Evolutionary conservation across 2,797 vertebrate species (phyloP), one percentile per base, ranked within the genome.

Genomic region (Lepilemur septentrionalis): DNA sequence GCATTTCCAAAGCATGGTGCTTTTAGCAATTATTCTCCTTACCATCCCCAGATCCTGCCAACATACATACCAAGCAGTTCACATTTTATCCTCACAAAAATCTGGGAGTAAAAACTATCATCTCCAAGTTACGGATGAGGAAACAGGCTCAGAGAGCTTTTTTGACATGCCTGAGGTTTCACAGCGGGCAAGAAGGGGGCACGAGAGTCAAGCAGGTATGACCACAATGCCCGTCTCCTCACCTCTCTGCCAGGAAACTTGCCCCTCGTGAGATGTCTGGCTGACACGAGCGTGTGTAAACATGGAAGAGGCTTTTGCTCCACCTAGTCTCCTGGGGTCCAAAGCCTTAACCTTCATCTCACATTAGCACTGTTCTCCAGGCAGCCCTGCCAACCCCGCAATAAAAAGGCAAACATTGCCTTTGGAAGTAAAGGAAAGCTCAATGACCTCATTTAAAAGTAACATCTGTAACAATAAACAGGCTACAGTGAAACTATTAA

Each of bases 381-480:
- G 65, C 57, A 75, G 57, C 69, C 63, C 46, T 48, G 96, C 89
- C 88, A 92, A 88, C 12, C 72, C 12, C 1, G 41, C 84, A 69
- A 83, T 43, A 75, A 79, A 96, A 96, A 95, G 85, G 61, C 90
- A 96, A 94, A 94, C 5, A 55, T 23, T 86, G 94, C 65, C 89
- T 91, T 91, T 91, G 91, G 83, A 95, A 94, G 85, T 38, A 72
- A 87, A 87, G 81, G 65, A 84, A 89, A 95, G 84, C 80, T 81
- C 6, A 12, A 52, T 95, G 96, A 95, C 85, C 93, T 96, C 95
- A 96, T 86, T 93, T 94, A 95, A 96, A 92, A 96, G 96, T 93
- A 97, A 96, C 94, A 97, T 97, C 92, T 97, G 97, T 95, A 96
- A 94, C 92, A 97, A 97, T 93, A 98, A 97, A 97, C 88, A 97